Conservation (phyloP, 2,113 vertebrate species). For the Rattus rattus region DNA sequence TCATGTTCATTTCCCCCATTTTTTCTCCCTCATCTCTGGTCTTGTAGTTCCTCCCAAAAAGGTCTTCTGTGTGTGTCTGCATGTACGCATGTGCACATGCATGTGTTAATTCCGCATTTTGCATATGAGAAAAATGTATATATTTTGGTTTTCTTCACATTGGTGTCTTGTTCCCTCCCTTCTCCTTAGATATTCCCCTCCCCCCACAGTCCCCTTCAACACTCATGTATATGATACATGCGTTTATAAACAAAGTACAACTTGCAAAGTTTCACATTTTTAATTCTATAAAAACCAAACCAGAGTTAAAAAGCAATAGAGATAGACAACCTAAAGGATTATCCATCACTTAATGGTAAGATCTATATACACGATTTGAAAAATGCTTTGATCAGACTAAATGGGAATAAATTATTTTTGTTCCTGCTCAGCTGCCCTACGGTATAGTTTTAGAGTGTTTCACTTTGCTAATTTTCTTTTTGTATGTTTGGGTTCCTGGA, state of each 20-base stretch:
- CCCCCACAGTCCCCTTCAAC: neutral
- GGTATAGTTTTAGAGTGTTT: neutral
- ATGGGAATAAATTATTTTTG: neutral
- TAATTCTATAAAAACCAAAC: neutral
- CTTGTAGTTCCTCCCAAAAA: neutral
- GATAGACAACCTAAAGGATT: neutral
- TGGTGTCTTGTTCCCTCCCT: neutral
- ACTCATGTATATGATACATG: neutral
- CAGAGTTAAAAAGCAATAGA: neutral
- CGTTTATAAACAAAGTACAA: neutral
- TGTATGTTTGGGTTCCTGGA: constrained; percentile 10
- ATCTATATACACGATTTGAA: neutral
- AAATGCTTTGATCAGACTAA: neutral
- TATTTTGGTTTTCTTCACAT: neutral
- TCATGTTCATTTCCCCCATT: neutral
- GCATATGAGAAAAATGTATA: neutral
- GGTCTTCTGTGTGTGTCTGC: neutral
- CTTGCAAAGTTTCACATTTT: neutral
- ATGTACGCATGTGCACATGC: neutral
- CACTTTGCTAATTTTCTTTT: neutral
- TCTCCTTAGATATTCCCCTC: too few relatives aligned
- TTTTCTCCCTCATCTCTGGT: neutral
- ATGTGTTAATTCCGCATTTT: neutral
- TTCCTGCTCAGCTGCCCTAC: neutral
- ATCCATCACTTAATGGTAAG: neutral